These are phyloP conservation scores for Bombus consobrinus DNA, from an alignment of 1,140 invertebrate genomes.

Conservation along the genomic window DNA sequence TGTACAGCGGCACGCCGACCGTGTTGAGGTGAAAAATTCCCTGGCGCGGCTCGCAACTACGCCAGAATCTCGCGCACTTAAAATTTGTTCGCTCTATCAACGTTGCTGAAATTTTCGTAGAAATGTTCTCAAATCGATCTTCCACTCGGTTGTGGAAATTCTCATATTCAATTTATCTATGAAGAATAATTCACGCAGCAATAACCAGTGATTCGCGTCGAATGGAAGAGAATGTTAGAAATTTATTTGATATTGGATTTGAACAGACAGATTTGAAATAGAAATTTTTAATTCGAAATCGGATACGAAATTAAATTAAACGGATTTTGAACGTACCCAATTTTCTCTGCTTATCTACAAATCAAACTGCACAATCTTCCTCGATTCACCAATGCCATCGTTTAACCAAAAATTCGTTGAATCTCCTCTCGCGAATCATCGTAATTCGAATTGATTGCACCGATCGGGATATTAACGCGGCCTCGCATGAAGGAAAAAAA, in stretches of 20 bases:
- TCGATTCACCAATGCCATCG: too few relatives aligned
- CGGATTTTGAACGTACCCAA: not conserved
- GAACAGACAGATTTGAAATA: not conserved
- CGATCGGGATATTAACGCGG: not conserved
- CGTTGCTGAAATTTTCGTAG: not conserved
- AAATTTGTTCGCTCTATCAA: not conserved
- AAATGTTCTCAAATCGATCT: not conserved
- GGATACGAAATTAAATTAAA: not conserved
- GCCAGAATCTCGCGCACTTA: not conserved
- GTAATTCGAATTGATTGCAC: not conserved
- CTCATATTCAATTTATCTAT: not conserved
- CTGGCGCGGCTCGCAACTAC: not conserved
- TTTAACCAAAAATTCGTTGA: not conserved
- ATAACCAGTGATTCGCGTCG: not conserved
- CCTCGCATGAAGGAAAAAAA: not conserved
- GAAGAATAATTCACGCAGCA: not conserved
- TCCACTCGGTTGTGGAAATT: not conserved
- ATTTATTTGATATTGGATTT: not conserved
- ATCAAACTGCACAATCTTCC: not conserved
- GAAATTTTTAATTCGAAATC: not conserved
- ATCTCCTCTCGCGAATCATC: not conserved
- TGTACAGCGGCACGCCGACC: not conserved
- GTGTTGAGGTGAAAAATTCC: slow-evolving; percentile 18
- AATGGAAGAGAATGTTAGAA: not conserved
- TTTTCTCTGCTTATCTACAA: not conserved